Base-by-base conservation (phyloP, 2,888 invertebrate species). In the Rhogogaster chlorosoma region DNA sequence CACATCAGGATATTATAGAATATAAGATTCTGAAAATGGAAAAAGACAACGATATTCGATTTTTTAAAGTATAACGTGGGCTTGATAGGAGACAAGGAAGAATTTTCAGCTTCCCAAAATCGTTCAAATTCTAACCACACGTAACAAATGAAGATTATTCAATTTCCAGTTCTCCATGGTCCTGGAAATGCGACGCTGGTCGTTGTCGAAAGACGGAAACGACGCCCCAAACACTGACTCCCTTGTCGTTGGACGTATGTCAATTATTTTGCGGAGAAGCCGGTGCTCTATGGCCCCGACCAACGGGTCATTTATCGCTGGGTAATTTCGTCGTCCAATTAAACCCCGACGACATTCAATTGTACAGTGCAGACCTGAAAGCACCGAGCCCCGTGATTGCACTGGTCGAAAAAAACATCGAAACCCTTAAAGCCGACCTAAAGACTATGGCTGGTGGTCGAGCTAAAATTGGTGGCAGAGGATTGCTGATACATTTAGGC, bases 281-380 rank as follows among this genome's bases (percentile, higher is more conserved):
- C 82, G 96, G 95, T 91, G 93, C 94, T 0, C 89, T 96, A 1
- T 96, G 96, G 96, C 96, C 96, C 0, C 94, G 93, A 88, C 96
- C 96, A 0, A 96, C 96, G 0, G 96, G 96, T 0, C 93, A 94
- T 26, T 89, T 95, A 4, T 94, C 95, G 3, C 89, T 96, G 0
- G 95, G 95, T 0, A 95, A 94, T 84, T 94, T 93, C 87, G 91
- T 96, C 49, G 94, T 95, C 88, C 90, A 93, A 67, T 84, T 95
- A 26, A 93, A 95, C 89, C 90, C 93, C 0, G 94, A 95, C 84
- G 94, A 94, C 70, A 95, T 96, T 22, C 93, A 94, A 0, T 89
- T 96, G 3, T 77, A 83, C 0, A 93, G 95, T 29, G 91, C 94
- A 12, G 86, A 88, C 9, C 93, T 92, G 84, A 91, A n/a, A 18